Percentiles rank a stretch among this genome's conserved stretches.
Evolutionary conservation across 2,797 vertebrate species (phyloP).

Genomic region (Pipistrellus pygmaeus): DNA sequence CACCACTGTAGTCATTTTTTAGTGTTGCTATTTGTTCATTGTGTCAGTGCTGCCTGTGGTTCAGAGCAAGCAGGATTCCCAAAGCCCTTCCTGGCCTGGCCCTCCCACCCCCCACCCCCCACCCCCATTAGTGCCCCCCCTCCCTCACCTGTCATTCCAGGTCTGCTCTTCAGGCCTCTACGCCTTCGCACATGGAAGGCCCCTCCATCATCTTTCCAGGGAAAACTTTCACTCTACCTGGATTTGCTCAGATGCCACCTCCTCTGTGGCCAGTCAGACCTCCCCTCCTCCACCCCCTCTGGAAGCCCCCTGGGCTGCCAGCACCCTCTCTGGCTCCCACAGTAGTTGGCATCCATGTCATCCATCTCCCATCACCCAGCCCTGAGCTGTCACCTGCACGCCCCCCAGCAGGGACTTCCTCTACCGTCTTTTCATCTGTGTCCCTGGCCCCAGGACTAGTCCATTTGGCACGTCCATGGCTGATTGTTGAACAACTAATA

Average conservation of each 20-base stretch:
- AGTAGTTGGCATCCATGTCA: background rate
- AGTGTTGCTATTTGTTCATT: background rate
- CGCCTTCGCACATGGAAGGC: background rate
- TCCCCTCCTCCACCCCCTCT: accelerated
- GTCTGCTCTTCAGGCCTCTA: background rate
- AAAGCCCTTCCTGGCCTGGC: background rate
- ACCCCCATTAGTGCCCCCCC: background rate
- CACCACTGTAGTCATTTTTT: background rate
- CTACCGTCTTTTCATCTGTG: background rate
- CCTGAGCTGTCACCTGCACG: accelerated
- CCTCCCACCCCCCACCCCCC: no score
- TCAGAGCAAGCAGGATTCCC: background rate
- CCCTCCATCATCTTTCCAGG: background rate
- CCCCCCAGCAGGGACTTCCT: background rate
- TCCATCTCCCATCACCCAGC: background rate
- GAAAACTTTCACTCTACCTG: background rate
- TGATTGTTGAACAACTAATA: accelerated
- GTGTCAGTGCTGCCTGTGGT: background rate
- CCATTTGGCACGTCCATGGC: no score
- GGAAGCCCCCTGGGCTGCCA: background rate
- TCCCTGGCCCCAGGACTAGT: background rate
- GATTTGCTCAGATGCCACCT: background rate
- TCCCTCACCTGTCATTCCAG: background rate
- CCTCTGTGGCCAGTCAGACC: background rate
- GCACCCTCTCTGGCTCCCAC: background rate